These are phyloP conservation scores for Reinhardtius hippoglossoides DNA, from an alignment of 2,113 vertebrate species.

Conservation along the genomic window DNA sequence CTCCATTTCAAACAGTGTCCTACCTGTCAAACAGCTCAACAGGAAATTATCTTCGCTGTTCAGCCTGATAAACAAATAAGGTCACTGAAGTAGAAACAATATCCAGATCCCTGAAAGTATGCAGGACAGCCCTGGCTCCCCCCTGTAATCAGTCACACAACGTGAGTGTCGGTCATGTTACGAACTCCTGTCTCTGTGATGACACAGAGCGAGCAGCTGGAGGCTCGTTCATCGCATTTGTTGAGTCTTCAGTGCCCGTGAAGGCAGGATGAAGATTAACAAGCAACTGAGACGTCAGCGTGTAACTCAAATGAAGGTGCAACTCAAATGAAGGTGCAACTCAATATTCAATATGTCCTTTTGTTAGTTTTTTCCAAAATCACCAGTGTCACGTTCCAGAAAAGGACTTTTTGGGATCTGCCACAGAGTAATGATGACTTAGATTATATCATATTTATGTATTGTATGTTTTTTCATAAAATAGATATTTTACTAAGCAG, in stretches of 20 bases:
- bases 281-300: not conserved
- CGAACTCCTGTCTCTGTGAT: constrained; percentile 19
- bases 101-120: constrained; percentile 6
- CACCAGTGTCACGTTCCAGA: too few species aligned
- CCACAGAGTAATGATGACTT: too few species aligned
- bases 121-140: not conserved
- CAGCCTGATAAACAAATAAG: constrained; percentile 36
- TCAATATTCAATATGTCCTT: not conserved
- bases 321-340: not conserved
- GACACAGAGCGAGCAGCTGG: constrained; percentile 19
- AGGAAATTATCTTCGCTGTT: constrained; percentile 46
- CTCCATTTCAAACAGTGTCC: constrained; percentile 48
- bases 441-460: too few species aligned
- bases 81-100: constrained; percentile 13
- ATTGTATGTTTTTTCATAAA: not conserved
- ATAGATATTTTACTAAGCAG: not conserved
- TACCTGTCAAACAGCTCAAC: constrained; percentile 28
- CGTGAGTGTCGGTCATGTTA: constrained; percentile 1
- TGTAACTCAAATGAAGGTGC: not conserved
- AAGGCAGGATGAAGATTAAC: not conserved
- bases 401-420: too few species aligned
- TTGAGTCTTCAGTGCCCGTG: not conserved
- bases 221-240: constrained; percentile 40
- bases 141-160: constrained; percentile 23
- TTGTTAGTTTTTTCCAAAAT: too few species aligned